Evolutionary conservation across 2,888 invertebrate genomes (phyloP), one percentile per base, ranked within the genome.

Genomic region (Lobophora halterata): DNA sequence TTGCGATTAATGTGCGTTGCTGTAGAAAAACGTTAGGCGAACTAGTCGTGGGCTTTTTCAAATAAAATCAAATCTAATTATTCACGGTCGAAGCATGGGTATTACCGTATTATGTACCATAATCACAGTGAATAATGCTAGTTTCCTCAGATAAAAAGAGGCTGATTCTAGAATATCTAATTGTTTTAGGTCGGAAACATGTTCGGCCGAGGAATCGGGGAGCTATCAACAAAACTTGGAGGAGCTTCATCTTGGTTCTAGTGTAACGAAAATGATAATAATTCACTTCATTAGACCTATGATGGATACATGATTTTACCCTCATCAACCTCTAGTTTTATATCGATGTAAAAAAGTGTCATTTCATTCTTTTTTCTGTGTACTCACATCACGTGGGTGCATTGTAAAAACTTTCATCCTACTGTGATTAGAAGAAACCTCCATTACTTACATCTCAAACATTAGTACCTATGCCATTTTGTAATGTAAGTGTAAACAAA

Each of bases 171-270:
- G 5, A 18, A 12, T 20, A 10, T 14, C 29, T 32, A 4, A 31
- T n/a, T 56, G 56, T 67, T 66, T 14, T 90, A 95, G 83, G 93
- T 97, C 65, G 95, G 96, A 60, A 95, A 95, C 82, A 93, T 96
- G 77, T 93, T 96, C 63, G 96, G 96, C 32, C 95, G 96, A 72
- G 95, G 96, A 55, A 93, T 97, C 63, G 96, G 96, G 54, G 96
- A 96, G 69, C 90, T 97, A 65, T 94, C 96, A 68, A 94, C 95
- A 61, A 96, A 96, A 85, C 90, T 96, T 54, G 95, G 96, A 50
- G 94, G 95, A 56, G 93, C 95, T 52, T 90, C 91, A 39, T 94
- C 94, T 79, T 95, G 95, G 95, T 95, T 95, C 89, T 95, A 92
- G 89, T 61, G 62, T 53, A 54, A 58, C 48, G 44, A 46, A 56